Evolutionary conservation across 2,113 vertebrate genomes (phyloP).

Genomic region (Elachura formosa): DNA sequence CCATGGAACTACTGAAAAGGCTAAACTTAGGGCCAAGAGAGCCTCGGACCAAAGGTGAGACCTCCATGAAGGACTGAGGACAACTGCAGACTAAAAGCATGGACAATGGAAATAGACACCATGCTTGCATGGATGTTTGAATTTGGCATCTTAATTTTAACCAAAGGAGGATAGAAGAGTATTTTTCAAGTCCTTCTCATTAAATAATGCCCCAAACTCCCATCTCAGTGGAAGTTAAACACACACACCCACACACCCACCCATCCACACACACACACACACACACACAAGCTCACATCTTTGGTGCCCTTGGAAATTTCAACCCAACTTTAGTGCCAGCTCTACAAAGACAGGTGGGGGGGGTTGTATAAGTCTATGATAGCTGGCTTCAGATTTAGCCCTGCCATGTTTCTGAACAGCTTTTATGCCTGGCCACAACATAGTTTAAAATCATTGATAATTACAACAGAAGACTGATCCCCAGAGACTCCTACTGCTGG

Average conservation of each 20-base stretch:
- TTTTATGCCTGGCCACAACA: neutral
- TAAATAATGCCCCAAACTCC: neutral
- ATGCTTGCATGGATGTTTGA: neutral
- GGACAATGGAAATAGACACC: constrained; percentile 10
- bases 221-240: neutral
- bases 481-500: neutral
- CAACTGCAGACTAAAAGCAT: neutral
- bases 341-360: neutral
- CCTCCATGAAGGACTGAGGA: constrained; percentile 49
- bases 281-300: neutral
- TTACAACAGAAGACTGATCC: neutral
- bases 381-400: neutral
- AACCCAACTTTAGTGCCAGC: neutral
- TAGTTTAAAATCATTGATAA: neutral
- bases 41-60: constrained; percentile 44
- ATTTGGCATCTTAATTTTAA: constrained; percentile 17
- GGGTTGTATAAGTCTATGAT: neutral
- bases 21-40: neutral
- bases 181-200: neutral
- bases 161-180: neutral
- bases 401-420: neutral
- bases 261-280: neutral
- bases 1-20: neutral
- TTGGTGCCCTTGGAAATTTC: neutral
- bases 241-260: neutral